Evolutionary conservation across 2,113 vertebrate genomes (phyloP), one percentile per base, ranked within the genome.

Genomic region (Passer domesticus): DNA sequence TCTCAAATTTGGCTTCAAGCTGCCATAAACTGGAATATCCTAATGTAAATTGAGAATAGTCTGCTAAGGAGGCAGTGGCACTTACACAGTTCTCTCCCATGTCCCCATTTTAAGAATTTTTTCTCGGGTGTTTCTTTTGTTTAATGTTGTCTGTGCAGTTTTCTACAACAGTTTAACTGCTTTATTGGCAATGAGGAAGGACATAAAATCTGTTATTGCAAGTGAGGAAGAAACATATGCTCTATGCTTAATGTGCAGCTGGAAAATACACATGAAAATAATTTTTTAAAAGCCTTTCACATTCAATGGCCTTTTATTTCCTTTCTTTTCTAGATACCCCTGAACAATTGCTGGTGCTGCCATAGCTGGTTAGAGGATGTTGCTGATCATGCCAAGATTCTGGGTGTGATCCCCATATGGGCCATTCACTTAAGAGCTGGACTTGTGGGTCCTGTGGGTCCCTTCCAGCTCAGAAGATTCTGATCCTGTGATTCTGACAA

Each of bases 201-300:
- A 41, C n/a, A 89, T 91, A 77, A 94, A 90, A 73, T 50, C 55
- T 83, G 59, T 74, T 92, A 59, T 41, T 74, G 81, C 73, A 88
- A 81, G 43, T 59, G 27, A n/a, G 86, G 87, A 70, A 43, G 52
- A 91, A 94, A 92, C 35, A 67, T 41, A 80, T 70, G 60, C 22
- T 81, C 55, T 37, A 5, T 62, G 49, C 62, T 87, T 81, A 74
- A 66, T 55, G 78, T 59, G 73, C 58, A 73, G 31, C 43, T 95
- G 64, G 46, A 89, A 94, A 92, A 43, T 4, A 35, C 0, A 4
- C 69, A 63, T 49, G 28, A 68, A 80, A 74, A 37, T 46, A 25
- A 20, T 56, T 66, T 83, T 68, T 81, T 56, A 2, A 85, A 73
- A 81, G 53, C 63, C 21, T 43, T 87, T 89, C 39, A 35, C 18